Evolutionary conservation across 1,140 invertebrate genomes (phyloP).

Genomic region (Ostrea edulis): DNA sequence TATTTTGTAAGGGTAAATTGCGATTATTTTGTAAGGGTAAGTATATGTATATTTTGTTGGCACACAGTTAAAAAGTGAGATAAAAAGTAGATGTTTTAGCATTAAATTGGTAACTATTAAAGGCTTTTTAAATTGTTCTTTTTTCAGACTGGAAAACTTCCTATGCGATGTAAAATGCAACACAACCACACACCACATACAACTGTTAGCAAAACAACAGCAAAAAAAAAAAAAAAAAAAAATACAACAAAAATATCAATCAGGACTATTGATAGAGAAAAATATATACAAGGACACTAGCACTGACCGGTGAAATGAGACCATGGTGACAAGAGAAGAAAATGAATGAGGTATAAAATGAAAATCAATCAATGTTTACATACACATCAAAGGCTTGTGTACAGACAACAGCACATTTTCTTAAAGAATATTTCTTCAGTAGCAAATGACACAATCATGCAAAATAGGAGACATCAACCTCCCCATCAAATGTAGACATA

Average conservation of each 20-base stretch:
- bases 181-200: constrained; percentile 26
- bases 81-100: neutral
- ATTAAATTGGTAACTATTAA: too few species aligned
- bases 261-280: constrained; percentile 10
- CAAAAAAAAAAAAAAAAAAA: constrained; percentile 18
- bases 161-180: constrained; percentile 12
- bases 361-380: constrained; percentile 20
- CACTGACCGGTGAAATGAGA: constrained; percentile 11
- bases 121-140: too few species aligned
- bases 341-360: neutral
- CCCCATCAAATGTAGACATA: too few species aligned
- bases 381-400: neutral
- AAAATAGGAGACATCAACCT: neutral
- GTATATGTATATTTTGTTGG: neutral
- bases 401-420: constrained; percentile 17
- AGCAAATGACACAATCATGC: neutral
- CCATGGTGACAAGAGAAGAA: neutral
- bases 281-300: neutral
- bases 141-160: neutral
- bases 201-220: constrained; percentile 45
- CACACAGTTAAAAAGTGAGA: neutral
- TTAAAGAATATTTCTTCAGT: neutral
- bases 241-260: neutral
- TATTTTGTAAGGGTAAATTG: neutral
- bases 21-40: constrained; percentile 9